Base-by-base conservation (phyloP, 2,113 vertebrate genomes). In the Oryzias javanicus region DNA sequence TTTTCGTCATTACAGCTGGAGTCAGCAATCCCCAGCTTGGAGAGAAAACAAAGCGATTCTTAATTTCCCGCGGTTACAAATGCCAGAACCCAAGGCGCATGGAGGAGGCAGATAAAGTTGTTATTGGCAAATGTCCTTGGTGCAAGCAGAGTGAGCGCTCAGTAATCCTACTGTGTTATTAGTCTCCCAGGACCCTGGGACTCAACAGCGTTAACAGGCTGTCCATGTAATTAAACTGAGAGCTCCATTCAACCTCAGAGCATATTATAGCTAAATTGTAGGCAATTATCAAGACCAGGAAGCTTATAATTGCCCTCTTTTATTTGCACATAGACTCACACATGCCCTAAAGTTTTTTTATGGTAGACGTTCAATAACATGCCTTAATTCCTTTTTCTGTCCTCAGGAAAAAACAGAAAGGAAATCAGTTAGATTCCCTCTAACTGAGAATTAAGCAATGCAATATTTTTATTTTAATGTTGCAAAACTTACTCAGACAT, bases 101-200 rank as follows among this genome's bases (percentile, higher is more conserved):
- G 94, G 86, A 93, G 53, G 86, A 89, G 80, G 91, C 92, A 94
- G 95, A 98, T 96, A 97, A 97, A 98, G 92, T 93, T 94, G 86
- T 92, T 94, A 86, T 91, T 96, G 94, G 94, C 93, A 93, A 93
- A 92, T 90, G 90, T 89, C 91, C 93, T 92, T 88, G 88, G 89
- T 86, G 79, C 91, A 70, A 86, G 88, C 82, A 60, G 79, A 92
- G 91, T 91, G 79, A 79, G 79, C 90, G 80, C 86, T 88, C 85
- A 85, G 88, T 93, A 93, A 94, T 94, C 92, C 91, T 90, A 84
- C 83, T 90, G 82, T 84, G 87, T 93, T 93, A 96, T 97, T 95
- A 95, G 89, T 90, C 93, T 93, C 91, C 85, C 78, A 91, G 94
- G 93, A 90, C 91, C 90, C 92, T 83, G 89, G 73, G 90, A 90